These are phyloP conservation scores for Indicator maculatus DNA, from an alignment of 2,113 vertebrate species.

Conservation along the genomic window DNA sequence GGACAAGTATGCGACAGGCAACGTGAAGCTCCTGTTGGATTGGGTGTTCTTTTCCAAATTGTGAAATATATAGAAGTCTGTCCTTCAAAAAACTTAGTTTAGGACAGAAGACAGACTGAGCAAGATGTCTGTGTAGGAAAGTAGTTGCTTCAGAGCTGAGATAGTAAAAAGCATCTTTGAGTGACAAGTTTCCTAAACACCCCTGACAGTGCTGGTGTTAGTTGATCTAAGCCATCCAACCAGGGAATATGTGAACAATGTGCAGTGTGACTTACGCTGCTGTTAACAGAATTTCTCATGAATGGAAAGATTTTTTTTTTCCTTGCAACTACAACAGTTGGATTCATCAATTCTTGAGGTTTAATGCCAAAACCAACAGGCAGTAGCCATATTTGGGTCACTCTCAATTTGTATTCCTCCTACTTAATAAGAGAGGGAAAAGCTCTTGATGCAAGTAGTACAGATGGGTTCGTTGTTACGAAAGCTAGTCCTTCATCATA, in stretches of 20 bases:
- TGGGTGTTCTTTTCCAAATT: background rate
- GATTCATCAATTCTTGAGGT: conserved; percentile 28
- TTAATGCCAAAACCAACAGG: conserved; percentile 57
- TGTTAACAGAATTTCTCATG: conserved; percentile 21
- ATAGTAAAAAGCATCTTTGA: background rate
- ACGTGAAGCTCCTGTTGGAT: background rate
- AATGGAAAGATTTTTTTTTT: conserved; percentile 42
- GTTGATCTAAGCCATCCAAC: background rate
- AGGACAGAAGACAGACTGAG: background rate
- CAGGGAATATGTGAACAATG: background rate
- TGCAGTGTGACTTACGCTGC: background rate
- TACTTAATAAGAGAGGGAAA: conserved; percentile 53
- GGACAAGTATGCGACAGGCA: background rate
- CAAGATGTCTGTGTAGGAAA: background rate
- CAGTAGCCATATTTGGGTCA: conserved; percentile 58
- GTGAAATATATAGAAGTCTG: background rate
- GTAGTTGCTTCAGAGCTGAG: background rate
- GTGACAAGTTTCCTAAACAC: background rate
- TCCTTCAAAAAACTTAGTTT: background rate
- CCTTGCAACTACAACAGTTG: background rate
- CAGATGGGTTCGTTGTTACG: conserved; percentile 46
- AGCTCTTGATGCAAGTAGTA: conserved; percentile 40
- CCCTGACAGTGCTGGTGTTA: background rate
- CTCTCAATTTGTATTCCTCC: conserved; percentile 59
- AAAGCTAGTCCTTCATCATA: conserved; percentile 36